A percentile compares a stretch with the other conserved stretches of the same genome.
phyloP scores from a whole-genome alignment of 2,113 vertebrate species.

The Ciconia maguari region DNA sequence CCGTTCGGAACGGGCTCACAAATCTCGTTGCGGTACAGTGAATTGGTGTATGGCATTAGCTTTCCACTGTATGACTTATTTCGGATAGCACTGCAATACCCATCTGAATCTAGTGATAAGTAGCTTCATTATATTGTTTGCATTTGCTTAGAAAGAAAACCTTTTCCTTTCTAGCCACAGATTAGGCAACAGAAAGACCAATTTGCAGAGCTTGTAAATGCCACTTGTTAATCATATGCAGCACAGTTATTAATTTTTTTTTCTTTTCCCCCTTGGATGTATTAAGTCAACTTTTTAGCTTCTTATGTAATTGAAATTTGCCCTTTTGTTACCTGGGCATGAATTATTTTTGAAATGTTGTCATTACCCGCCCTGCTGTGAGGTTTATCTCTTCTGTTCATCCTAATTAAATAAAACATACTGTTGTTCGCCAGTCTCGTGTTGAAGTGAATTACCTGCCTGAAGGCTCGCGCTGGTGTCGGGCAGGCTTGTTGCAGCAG shows the following conservation, averaged over 20 bases:
- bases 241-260: background rate
- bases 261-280: background rate
- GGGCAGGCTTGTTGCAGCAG: slow-evolving; percentile 2
- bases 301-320: slow-evolving; percentile 75
- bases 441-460: slow-evolving; percentile 70
- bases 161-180: background rate
- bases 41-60: background rate
- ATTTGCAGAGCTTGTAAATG: slow-evolving; percentile 47
- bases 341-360: slow-evolving; percentile 74
- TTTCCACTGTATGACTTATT: background rate
- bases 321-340: slow-evolving; percentile 74
- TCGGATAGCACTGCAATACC: background rate
- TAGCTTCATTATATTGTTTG: background rate
- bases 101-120: background rate
- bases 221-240: slow-evolving; percentile 42
- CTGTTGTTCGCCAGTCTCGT: slow-evolving; percentile 60
- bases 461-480: slow-evolving; percentile 49
- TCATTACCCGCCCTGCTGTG: slow-evolving; percentile 71
- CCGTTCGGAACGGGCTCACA: background rate
- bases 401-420: slow-evolving; percentile 80
- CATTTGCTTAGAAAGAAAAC: slow-evolving; percentile 1
- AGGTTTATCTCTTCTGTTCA: slow-evolving; percentile 78
- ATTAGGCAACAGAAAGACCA: slow-evolving; percentile 55
- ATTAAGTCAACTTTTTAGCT: slow-evolving; percentile 55
- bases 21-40: background rate